These are phyloP conservation scores for Zaprionus nigranus DNA, from an alignment of 1,140 invertebrate species.

Conservation along the genomic window DNA sequence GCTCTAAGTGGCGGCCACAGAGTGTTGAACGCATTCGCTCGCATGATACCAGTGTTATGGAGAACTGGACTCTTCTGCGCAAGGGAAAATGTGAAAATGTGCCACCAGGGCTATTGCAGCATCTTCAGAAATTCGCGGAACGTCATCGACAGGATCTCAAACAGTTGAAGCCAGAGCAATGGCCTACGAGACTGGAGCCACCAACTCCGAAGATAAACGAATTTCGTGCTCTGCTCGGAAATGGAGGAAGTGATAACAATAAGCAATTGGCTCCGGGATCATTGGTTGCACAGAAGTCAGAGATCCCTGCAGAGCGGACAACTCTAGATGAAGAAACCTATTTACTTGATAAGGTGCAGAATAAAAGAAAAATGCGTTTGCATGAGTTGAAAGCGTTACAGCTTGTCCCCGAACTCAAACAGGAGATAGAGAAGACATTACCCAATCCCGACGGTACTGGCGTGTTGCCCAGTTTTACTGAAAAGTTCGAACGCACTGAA, in stretches of 20 bases:
- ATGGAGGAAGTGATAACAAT: slow-evolving; percentile 2
- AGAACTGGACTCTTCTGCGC: slow-evolving; percentile 89
- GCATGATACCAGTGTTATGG: slow-evolving; percentile 88
- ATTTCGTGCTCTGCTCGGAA: slow-evolving; percentile 85
- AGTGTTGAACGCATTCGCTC: slow-evolving; percentile 85
- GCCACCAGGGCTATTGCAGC: slow-evolving; percentile 85
- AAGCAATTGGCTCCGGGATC: slow-evolving; percentile 3
- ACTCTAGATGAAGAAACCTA: slow-evolving; percentile 74
- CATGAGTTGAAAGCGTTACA: slow-evolving; percentile 61
- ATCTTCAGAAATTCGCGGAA: slow-evolving; percentile 87
- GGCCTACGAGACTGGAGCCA: slow-evolving; percentile 47
- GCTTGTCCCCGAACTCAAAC: slow-evolving; percentile 8
- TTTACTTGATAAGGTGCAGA: slow-evolving; percentile 70
- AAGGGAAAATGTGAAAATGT: slow-evolving; percentile 85
- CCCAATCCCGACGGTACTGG: slow-evolving; percentile 69
- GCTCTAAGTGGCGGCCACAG: slow-evolving; percentile 87
- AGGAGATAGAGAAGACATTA: slow-evolving; percentile 13
- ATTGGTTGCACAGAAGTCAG: slow-evolving; percentile 8
- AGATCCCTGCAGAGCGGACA: background rate
- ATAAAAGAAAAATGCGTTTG: slow-evolving; percentile 71
- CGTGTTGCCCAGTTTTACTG: slow-evolving; percentile 47
- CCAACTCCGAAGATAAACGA: slow-evolving; percentile 77
- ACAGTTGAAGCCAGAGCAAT: slow-evolving; percentile 48
- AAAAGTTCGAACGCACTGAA: slow-evolving; percentile 83
- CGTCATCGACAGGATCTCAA: slow-evolving; percentile 53